phyloP scores from a whole-genome alignment of 2,113 vertebrate genomes.

The Malurus alboscapulatus region DNA sequence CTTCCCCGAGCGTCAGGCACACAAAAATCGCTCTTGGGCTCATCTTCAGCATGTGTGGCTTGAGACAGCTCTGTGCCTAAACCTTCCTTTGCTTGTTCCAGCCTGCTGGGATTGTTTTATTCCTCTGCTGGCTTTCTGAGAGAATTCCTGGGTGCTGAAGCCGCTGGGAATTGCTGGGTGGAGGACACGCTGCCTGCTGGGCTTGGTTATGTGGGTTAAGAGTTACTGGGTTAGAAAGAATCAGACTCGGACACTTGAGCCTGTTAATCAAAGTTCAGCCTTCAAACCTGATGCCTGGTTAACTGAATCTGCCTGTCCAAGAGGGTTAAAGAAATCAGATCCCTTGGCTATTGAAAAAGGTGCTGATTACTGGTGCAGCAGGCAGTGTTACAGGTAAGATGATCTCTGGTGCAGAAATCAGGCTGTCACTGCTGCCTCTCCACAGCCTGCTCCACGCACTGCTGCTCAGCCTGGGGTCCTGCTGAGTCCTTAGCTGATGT shows the following conservation, averaged over 20 bases:
- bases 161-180: not conserved
- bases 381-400: not conserved
- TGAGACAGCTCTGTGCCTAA: accelerated
- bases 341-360: not conserved
- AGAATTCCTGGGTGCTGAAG: not conserved
- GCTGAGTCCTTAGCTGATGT: not conserved
- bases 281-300: not conserved
- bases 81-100: not conserved
- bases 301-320: not conserved
- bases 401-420: not conserved
- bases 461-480: not conserved
- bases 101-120: not conserved
- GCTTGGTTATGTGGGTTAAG: not conserved
- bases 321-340: conserved; percentile 15
- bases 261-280: conserved; percentile 3
- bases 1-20: not conserved
- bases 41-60: accelerated
- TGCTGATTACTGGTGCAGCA: not conserved
- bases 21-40: not conserved
- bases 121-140: not conserved
- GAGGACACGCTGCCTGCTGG: not conserved
- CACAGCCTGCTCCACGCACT: not conserved
- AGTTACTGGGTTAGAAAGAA: not conserved
- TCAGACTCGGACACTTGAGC: not conserved
- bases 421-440: not conserved